These are phyloP conservation scores for Strigamia crassipes DNA, from an alignment of 2,888 invertebrate genomes.

Conservation along the genomic window DNA sequence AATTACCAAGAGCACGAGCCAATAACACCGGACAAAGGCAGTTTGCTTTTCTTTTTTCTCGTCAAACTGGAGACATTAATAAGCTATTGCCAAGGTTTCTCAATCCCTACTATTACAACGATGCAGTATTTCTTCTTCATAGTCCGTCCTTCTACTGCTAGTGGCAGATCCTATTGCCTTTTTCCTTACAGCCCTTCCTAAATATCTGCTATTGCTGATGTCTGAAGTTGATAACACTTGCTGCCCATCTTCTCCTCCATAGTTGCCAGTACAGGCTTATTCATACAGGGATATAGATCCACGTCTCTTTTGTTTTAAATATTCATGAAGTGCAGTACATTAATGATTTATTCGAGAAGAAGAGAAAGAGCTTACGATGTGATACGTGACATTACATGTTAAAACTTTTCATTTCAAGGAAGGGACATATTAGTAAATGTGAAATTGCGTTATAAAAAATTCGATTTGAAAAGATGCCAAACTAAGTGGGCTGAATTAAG, in stretches of 20 bases:
- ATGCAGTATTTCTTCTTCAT: conserved; percentile 16
- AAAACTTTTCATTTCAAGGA: background rate
- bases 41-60: background rate
- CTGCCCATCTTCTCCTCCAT: background rate
- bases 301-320: background rate
- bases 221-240: conserved; percentile 16
- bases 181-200: conserved; percentile 15
- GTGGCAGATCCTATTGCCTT: conserved; percentile 21
- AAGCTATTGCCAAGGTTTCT: conserved; percentile 11
- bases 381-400: background rate
- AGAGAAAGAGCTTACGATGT: background rate
- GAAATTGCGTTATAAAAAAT: background rate
- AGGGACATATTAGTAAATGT: background rate
- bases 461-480: background rate
- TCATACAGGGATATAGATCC: background rate
- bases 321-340: background rate
- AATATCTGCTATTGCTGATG: conserved; percentile 16
- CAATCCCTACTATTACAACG: conserved; percentile 11
- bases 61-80: conserved; percentile 11
- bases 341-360: background rate
- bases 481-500: background rate
- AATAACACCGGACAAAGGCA: conserved; percentile 12
- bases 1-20: background rate
- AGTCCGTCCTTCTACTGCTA: conserved; percentile 5
- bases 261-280: background rate